Evolutionary conservation across 1,140 invertebrate genomes (phyloP), one percentile per base, ranked within the genome.

Genomic region (Oreohelix idahoensis): DNA sequence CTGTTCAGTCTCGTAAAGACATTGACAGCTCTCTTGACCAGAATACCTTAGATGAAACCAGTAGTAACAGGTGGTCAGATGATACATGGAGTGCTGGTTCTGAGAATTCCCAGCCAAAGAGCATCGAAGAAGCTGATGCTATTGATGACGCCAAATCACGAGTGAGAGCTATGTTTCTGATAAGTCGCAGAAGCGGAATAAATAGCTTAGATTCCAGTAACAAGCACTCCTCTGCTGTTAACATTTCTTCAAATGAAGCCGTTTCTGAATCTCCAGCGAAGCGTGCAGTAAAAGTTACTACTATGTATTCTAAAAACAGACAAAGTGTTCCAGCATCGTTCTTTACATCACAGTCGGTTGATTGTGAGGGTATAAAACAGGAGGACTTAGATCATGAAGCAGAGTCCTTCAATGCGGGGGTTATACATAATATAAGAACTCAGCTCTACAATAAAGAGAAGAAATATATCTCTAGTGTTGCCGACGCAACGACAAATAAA

Each of bases 151-250:
- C 39, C 11, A 74, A 74, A 39, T 4, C 36, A 39, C 71, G 38
- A 11, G 71, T 74, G 26, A 74, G 42, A 49, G 71, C 71, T 8
- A 74, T 74, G 36, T 74, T 74, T n/a, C 42, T 74, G 23, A 39
- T 74, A 13, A 26, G 32, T 49, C 20, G 23, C n/a, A 11, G 23
- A 1, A 74, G 42, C 23, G 69, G 13, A 15, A 10, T 15, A n/a
- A 35, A 35, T 1, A 13, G 32, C 23, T 71, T 39, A 35, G 42
- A 74, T 11, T 74, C 71, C 1, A n/a, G 23, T 26, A 39, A 15
- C n/a, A 8, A 5, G 8, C 20, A 42, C 20, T 4, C 38, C 0
- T 8, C 17, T 10, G 2, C 15, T 42, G 23, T 17, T n/a, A 39
- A n/a, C 15, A 8, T 0, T 35, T n/a, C 42, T 39, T 26, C 38